These are phyloP conservation scores for Calonectris borealis DNA, from an alignment of 2,113 vertebrate genomes.

Conservation along the genomic window DNA sequence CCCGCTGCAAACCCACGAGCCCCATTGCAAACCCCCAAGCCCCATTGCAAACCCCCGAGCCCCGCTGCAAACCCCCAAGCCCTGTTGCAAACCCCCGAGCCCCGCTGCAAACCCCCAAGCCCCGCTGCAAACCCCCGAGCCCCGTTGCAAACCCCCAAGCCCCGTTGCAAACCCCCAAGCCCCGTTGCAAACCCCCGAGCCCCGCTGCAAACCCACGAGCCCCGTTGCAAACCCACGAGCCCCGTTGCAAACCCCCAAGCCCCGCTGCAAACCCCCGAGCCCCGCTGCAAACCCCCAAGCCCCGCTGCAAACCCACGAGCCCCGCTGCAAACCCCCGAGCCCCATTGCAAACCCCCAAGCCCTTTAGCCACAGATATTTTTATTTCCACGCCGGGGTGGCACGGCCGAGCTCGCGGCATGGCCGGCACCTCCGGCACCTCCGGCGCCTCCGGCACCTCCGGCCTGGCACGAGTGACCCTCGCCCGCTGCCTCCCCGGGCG, in stretches of 20 bases:
- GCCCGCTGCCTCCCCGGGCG: background rate
- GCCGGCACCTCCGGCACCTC: too few relatives aligned
- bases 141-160: background rate
- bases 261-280: background rate
- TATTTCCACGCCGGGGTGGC: too few relatives aligned
- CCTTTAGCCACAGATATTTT: background rate
- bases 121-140: background rate
- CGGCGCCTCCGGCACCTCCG: too few relatives aligned
- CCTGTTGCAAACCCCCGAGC: background rate
- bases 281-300: background rate
- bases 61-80: background rate
- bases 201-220: background rate
- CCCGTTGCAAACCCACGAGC: background rate
- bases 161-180: background rate
- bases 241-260: background rate
- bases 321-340: background rate
- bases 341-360: background rate
- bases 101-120: background rate
- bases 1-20: background rate
- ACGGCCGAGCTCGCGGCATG: too few relatives aligned
- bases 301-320: background rate
- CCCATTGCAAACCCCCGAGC: background rate
- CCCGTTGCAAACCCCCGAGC: background rate
- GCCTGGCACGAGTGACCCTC: fast-evolving
- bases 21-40: background rate